Evolutionary conservation across 2,113 vertebrate genomes (phyloP), one percentile per base, ranked within the genome.

Genomic region (Paracyprichromis sp.): DNA sequence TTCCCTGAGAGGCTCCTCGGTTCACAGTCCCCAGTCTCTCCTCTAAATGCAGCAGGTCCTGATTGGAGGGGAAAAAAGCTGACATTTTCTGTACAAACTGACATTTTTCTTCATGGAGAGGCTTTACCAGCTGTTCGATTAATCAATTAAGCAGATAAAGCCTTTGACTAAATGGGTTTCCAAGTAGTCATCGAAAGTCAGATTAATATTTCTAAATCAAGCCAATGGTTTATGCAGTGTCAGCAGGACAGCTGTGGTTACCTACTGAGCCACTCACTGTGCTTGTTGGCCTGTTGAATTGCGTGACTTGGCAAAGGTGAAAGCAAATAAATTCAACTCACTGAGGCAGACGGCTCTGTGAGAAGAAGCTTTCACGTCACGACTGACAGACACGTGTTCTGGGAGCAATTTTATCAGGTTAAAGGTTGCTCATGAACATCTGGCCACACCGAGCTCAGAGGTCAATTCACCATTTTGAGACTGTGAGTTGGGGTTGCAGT

Each of bases 21-120:
- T 99, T 99, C 94, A 99, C 98, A 73, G 99, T 99, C 93, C 99
- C 98, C 96, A 99, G 93, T 91, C 99, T 95, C 91, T 99, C 99
- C 95, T 99, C 99, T 95, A 99, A 96, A 95, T 99, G 98, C 96
- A 99, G 98, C 94, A 99, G 96, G 94, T 99, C 99, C 99, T 99
- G 88, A 52, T 17, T 83, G 34, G 71, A 19, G 63, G 29, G 38
- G 2, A 3, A 2, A 52, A 3, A 5, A 21, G 29, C 17, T 21
- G 31, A 24, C 26, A 17, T 50, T 19, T 50, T 78, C 50, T 36
- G 47, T 45, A 69, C 36, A 80, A 7, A 45, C 9, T 10, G 29
- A 50, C n/a, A 7, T 26, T 56, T 24, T 11, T 79, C 9, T 52
- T 11, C 26, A 78, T 19, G 43, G 24, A 29, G 16, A 29, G 43